Base-by-base conservation (phyloP, 2,797 vertebrate species). In the Argentina silus region DNA sequence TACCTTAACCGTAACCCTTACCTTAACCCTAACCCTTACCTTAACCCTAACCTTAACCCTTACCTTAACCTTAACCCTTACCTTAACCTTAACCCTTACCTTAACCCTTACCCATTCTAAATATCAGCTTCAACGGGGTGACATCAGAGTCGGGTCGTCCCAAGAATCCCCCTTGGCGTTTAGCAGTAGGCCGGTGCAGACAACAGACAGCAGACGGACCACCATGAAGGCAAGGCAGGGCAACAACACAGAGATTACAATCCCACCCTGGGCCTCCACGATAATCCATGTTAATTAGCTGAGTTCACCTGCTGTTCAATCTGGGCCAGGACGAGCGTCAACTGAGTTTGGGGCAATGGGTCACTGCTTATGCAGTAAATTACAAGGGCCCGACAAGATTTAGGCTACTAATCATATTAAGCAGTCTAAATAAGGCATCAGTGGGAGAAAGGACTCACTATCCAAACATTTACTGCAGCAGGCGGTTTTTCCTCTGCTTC, bases 141-240 rank as follows among this genome's bases (percentile, higher is more conserved):
- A n/a, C n/a, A n/a, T n/a, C n/a, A n/a, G n/a, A n/a, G n/a, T n/a
- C n/a, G n/a, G n/a, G n/a, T n/a, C n/a, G n/a, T n/a, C n/a, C n/a
- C n/a, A n/a, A n/a, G n/a, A n/a, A n/a, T n/a, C n/a, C n/a, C n/a
- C n/a, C n/a, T n/a, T n/a, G n/a, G n/a, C n/a, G n/a, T n/a, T n/a
- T n/a, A 17, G 12, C 27, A 36, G 7, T 57, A 6, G 17, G 8
- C 48, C 50, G 11, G 50, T 3, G 15, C 11, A 51, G 11, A 9
- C 7, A 15, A 3, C 66, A 73, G 66, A 69, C 66, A 64, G 66
- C 70, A 69, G 64, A 73, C 73, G 76, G 75, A 67, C 64, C 65
- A 72, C 55, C 14, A 50, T 48, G 27, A 19, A 45, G 57, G 62
- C 60, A 42, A 36, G 27, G 27, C 27, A 4, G 4, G 27, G 2